Evolutionary conservation across 1,140 invertebrate species (phyloP), one percentile per base, ranked within the genome.

Genomic region (Littorina saxatilis): DNA sequence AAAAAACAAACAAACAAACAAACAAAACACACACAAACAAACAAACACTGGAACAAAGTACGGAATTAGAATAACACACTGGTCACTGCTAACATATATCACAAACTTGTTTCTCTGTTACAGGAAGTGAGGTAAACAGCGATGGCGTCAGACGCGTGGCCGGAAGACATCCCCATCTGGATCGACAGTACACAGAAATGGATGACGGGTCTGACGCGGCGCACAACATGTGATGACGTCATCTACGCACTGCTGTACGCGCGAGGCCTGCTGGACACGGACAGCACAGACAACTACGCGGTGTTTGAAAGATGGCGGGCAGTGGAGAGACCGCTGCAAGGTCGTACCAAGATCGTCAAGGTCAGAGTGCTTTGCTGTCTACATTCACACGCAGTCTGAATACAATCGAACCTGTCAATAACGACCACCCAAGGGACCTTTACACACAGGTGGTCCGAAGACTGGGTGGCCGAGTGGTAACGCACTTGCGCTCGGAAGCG

Each of bases 171-270:
- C n/a, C 95, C 95, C 0, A 95, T 97, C 78, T 95, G 96, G 94
- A 94, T 96, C 2, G 92, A 95, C 77, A 96, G 95, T 35, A 94
- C 95, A 82, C 94, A 95, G 88, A 94, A 96, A 86, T 96, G 96
- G 95, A 95, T 97, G 35, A 95, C 96, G 2, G 96, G 96, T 15
- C 94, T 96, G 9, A 94, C 94, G 27, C 93, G 94, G 17, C 94
- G 94, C 73, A 97, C 96, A 2, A 96, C 96, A 0, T 96, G 96
- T 88, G 94, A 95, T 55, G 96, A 96, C 90, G 94, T 96, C 74
- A 95, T 96, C 66, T 93, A 94, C 79, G 96, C 96, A 0, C 91
- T 96, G 15, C 90, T 95, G 92, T 89, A 92, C 90, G 84, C 85
- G 43, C 86, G 89, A 27, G 85, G 83, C 15, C 80, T 84, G 47